These are phyloP conservation scores for Coecobrya sp. DNA, from an alignment of 2,888 invertebrate genomes.

Conservation along the genomic window DNA sequence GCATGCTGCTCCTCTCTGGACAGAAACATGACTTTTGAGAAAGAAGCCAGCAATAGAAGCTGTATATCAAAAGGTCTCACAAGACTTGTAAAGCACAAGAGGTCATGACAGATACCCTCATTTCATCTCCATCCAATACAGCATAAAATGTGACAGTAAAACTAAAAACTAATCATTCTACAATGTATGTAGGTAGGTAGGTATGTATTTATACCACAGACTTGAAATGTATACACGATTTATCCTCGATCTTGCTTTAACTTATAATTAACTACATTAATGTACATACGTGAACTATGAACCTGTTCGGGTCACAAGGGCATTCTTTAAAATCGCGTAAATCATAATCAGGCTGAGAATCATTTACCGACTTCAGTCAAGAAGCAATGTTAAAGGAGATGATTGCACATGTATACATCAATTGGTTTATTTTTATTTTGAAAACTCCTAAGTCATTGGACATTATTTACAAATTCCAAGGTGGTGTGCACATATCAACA, in stretches of 20 bases:
- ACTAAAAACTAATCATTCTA: background rate
- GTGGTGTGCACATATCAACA: too few species aligned
- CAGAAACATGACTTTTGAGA: background rate
- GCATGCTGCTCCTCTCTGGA: constrained; percentile 20
- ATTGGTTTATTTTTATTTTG: too few species aligned
- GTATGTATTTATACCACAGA: too few species aligned
- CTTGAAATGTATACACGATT: too few species aligned
- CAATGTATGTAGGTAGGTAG: too few species aligned
- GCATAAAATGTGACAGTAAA: background rate
- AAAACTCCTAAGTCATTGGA: too few species aligned
- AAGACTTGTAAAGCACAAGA: background rate
- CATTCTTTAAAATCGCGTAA: background rate
- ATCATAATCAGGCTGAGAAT: background rate
- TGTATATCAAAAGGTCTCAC: background rate
- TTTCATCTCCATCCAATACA: background rate
- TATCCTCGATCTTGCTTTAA: too few species aligned
- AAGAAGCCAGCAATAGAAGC: background rate
- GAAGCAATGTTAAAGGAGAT: too few species aligned
- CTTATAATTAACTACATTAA: background rate
- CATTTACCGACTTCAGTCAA: too few species aligned
- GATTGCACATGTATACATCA: too few species aligned
- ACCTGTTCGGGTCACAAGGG: background rate
- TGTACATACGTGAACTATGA: background rate
- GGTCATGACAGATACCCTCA: background rate
- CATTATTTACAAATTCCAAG: too few species aligned